Base-by-base conservation (phyloP, 2,888 invertebrate species). In the Synanthedon myopaeformis region DNA sequence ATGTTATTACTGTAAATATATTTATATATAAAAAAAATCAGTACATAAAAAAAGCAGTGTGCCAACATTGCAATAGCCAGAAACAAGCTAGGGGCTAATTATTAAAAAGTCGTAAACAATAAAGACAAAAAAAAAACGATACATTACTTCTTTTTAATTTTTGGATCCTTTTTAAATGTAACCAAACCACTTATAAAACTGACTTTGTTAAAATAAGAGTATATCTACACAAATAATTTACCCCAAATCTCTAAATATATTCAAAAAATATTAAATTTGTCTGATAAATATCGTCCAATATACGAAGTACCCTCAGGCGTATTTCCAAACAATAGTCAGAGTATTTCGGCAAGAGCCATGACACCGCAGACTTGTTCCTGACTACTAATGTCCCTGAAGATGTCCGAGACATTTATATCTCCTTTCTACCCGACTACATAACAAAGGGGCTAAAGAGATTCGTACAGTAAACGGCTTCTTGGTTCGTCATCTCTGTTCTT, bases 401-500 rank as follows among this genome's bases (percentile, higher is more conserved):
- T 67, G 60, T 63, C 64, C 62, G 63, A 61, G 70, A 76, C 76
- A 68, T 74, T 75, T 74, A 76, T 77, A 79, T 76, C 70, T 67
- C 62, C 66, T 59, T 60, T 60, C 62, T 62, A 62, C 59, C 53
- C 59, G 66, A 71, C 72, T 72, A 64, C 65, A 61, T 67, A 72
- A 73, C 65, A 63, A 67, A 66, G 57, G 61, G 56, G 58, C 61
- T 69, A 63, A 67, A 59, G 72, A 41, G 49, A 13, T 54, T 19
- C 62, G 58, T 55, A 57, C 61, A 70, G 57, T 54, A 52, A 55
- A 52, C 45, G 13, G 41, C 11, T 35, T 41, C 13, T 11, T 19
- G 17, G 14, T 28, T 49, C 49, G 49, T 51, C 51, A 49, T 53
- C 35, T 35, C 8, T 10, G 35, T 35, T 35, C 35, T 23, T 35